Conservation (phyloP, 2,797 vertebrate genomes). For the Neosilurus hyrtlii region DNA sequence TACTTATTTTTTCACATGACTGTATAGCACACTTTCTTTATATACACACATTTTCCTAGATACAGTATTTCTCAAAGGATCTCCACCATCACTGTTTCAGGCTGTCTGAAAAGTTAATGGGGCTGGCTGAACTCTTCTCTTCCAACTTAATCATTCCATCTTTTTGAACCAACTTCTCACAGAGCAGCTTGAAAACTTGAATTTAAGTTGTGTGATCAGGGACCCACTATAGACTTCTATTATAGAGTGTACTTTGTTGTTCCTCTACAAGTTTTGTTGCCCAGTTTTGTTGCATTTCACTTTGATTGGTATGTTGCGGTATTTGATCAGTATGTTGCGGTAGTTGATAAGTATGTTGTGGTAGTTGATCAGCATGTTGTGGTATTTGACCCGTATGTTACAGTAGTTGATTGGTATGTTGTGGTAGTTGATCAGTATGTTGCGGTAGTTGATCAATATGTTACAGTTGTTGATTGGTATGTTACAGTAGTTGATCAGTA, state of each 20-base stretch:
- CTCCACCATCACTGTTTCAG: not conserved
- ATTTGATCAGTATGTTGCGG: too few species aligned
- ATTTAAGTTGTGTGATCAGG: too few species aligned
- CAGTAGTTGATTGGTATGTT: too few species aligned
- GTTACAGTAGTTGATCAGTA: too few species aligned
- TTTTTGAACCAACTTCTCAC: not conserved
- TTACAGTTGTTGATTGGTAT: too few species aligned
- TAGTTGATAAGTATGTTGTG: too few species aligned
- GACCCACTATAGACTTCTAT: too few species aligned
- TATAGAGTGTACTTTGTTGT: not conserved
- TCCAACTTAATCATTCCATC: not conserved
- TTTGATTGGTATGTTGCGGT: too few species aligned
- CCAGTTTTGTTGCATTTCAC: not conserved
- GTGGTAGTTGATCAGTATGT: not conserved
- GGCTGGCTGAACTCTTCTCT: not conserved
- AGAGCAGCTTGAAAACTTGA: not conserved
- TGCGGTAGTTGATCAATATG: not conserved
- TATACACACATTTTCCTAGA: not conserved
- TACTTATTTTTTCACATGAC: too few species aligned
- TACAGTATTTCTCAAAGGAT: not conserved
- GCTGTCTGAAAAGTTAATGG: not conserved
- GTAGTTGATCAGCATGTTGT: too few species aligned
- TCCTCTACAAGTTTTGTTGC: too few species aligned
- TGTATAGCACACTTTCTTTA: not conserved
- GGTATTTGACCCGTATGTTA: too few species aligned